These are phyloP conservation scores for Gymnosoma rotundatum DNA, from an alignment of 2,888 invertebrate genomes.

Conservation along the genomic window DNA sequence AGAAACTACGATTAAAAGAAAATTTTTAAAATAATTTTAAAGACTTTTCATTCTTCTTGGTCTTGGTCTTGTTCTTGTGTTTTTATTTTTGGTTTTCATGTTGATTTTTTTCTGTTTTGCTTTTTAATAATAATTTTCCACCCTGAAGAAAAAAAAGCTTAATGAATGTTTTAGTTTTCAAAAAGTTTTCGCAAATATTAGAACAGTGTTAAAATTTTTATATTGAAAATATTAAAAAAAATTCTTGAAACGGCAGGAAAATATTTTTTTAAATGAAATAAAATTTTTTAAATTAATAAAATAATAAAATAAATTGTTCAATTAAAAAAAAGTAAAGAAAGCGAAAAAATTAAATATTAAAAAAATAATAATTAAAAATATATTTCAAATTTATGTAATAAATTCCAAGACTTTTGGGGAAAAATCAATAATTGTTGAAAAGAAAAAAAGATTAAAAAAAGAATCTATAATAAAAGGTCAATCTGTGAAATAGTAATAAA, in stretches of 20 bases:
- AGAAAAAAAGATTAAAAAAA: not conserved
- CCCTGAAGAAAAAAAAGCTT: conserved; percentile 68
- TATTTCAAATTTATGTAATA: conserved; percentile 28
- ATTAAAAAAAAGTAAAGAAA: not conserved
- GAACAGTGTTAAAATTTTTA: conserved; percentile 65
- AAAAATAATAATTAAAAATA: not conserved
- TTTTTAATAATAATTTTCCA: conserved; percentile 65
- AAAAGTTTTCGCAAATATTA: conserved; percentile 78
- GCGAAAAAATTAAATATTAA: not conserved
- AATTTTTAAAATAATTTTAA: conserved; percentile 23
- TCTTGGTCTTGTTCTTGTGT: conserved; percentile 49
- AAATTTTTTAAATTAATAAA: conserved; percentile 4
- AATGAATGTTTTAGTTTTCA: conserved; percentile 75
- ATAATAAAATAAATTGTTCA: conserved; percentile 25
- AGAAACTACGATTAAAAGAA: conserved; percentile 6
- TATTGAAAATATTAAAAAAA: conserved; percentile 21
- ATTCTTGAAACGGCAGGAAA: conserved; percentile 5
- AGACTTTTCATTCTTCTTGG: conserved; percentile 42
- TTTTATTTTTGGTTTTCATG: conserved; percentile 35
- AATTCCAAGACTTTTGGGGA: not conserved
- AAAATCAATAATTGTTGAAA: conserved; percentile 40
- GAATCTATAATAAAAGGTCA: conserved; percentile 11
- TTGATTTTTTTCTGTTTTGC: conserved; percentile 26
- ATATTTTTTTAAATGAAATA: conserved; percentile 19
- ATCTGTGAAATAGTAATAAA: too few relatives aligned